Evolutionary conservation across 2,113 vertebrate genomes (phyloP).

Genomic region (Tenrec ecaudatus): DNA sequence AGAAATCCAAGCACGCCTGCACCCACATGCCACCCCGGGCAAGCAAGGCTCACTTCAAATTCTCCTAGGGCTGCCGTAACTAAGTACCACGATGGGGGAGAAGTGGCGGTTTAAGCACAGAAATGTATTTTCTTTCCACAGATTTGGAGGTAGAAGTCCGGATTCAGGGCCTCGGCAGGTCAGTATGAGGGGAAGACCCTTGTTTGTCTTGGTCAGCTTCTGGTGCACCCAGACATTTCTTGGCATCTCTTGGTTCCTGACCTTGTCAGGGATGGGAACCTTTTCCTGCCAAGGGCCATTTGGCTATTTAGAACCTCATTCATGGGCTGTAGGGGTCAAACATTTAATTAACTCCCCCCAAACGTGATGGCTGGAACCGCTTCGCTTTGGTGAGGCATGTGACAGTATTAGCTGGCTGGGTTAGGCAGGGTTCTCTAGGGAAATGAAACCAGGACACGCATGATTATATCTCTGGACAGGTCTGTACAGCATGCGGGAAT

Average conservation of each 20-base stretch:
- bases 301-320: too few species aligned
- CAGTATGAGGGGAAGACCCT: neutral
- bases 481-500: too few species aligned
- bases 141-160: neutral
- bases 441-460: too few species aligned
- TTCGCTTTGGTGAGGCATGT: too few species aligned
- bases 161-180: neutral
- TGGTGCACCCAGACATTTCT: neutral
- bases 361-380: too few species aligned
- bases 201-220: neutral
- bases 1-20: neutral
- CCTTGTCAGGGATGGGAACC: too few species aligned
- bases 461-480: too few species aligned
- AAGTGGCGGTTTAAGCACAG: neutral
- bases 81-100: neutral
- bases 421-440: too few species aligned
- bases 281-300: too few species aligned
- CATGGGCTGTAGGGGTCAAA: too few species aligned
- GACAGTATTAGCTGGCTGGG: too few species aligned
- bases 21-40: neutral
- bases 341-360: too few species aligned
- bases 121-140: neutral
- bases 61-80: neutral
- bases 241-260: neutral
- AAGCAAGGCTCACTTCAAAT: neutral